Conservation (phyloP, 2,888 invertebrate genomes). For the Diarsia brunnea region DNA sequence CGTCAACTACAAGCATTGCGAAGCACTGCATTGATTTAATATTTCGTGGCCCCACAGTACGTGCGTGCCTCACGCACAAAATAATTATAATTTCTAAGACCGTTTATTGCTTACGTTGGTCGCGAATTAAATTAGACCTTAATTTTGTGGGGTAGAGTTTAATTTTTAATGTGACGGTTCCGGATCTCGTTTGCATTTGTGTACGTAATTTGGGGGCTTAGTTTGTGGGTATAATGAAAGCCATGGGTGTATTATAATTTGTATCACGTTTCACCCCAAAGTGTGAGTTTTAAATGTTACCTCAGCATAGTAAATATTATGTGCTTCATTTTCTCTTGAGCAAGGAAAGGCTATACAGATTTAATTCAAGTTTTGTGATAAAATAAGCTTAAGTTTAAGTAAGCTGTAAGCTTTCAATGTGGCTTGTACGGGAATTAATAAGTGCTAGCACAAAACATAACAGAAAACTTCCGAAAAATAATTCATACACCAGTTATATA, state of each 20-base stretch:
- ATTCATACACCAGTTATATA: no score
- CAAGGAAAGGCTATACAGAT: background rate
- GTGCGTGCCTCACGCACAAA: conserved; percentile 82
- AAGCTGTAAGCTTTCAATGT: background rate
- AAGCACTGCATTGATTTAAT: conserved; percentile 75
- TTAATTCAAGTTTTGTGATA: background rate
- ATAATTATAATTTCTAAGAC: conserved; percentile 66
- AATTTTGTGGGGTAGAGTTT: conserved; percentile 31
- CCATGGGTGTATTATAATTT: conserved; percentile 10
- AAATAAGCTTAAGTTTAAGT: no score
- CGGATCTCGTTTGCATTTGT: conserved; percentile 33
- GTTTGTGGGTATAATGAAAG: conserved; percentile 15
- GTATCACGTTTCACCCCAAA: conserved; percentile 1
- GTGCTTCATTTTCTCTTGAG: background rate
- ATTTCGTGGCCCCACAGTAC: conserved; percentile 59
- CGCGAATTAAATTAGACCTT: conserved; percentile 58
- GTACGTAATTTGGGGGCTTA: conserved; percentile 37
- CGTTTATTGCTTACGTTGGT: conserved; percentile 42
- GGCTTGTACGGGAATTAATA: background rate
- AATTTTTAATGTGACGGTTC: conserved; percentile 44
- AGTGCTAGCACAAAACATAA: background rate
- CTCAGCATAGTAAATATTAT: background rate
- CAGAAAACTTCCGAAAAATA: background rate
- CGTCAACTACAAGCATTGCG: conserved; percentile 64
- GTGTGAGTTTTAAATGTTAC: background rate